Conservation (phyloP, 1,140 invertebrate genomes). For the Bombus confusus region DNA sequence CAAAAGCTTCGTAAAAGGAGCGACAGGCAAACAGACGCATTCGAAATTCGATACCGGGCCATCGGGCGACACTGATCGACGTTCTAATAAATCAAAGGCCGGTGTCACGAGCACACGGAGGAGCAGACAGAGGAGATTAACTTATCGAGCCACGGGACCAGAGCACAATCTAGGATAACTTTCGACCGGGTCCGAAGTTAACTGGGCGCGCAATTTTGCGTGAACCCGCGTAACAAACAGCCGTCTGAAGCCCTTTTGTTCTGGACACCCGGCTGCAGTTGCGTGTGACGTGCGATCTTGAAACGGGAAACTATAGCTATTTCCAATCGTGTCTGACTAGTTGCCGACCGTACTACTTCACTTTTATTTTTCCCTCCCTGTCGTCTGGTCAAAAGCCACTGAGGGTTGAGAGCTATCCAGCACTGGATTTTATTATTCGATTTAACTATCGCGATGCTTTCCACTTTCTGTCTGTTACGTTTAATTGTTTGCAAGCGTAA, state of each 20-base stretch:
- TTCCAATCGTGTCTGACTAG: slow-evolving; percentile 2
- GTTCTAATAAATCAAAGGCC: slow-evolving; percentile 75
- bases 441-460: neutral
- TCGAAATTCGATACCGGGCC: slow-evolving; percentile 68
- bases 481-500: neutral
- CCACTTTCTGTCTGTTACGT: neutral
- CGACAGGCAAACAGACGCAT: slow-evolving; percentile 64
- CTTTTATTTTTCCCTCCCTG: neutral
- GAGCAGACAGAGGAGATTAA: slow-evolving; percentile 74
- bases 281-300: slow-evolving; percentile 17
- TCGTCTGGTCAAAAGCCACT: neutral
- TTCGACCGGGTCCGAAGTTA: slow-evolving; percentile 52
- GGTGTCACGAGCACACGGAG: slow-evolving; percentile 70
- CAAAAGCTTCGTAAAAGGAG: slow-evolving; percentile 51
- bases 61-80: slow-evolving; percentile 68
- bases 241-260: slow-evolving; percentile 47
- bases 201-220: slow-evolving; percentile 52
- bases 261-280: neutral
- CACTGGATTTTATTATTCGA: neutral
- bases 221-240: slow-evolving; percentile 34
- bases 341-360: neutral
- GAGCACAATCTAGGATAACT: slow-evolving; percentile 68
- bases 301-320: neutral
- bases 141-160: slow-evolving; percentile 68
- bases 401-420: neutral